These are phyloP conservation scores for Arvicola amphibius DNA, from an alignment of 2,797 vertebrate species.

Conservation along the genomic window DNA sequence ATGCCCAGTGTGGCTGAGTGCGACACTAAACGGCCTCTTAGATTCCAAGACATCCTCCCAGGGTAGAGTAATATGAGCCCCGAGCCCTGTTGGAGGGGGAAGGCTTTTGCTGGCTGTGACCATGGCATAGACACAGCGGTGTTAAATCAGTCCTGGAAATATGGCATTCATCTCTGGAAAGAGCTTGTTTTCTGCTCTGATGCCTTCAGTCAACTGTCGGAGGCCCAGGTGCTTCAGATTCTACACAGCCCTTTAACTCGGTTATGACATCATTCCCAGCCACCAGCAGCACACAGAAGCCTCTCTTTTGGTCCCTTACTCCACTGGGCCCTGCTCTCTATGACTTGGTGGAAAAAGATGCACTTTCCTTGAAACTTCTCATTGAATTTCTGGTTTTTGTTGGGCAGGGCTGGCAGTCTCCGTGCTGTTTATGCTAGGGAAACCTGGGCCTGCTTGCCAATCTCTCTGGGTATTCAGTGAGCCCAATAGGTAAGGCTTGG, in stretches of 20 bases:
- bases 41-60: conserved; percentile 60
- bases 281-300: conserved; percentile 10
- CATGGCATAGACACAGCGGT: conserved; percentile 42
- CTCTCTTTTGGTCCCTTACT: conserved; percentile 45
- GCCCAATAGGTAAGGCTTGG: accelerated
- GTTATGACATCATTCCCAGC: conserved; percentile 20
- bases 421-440: neutral
- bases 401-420: conserved; percentile 2
- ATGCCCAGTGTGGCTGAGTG: neutral
- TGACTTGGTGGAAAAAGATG: conserved; percentile 65
- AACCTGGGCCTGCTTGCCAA: conserved; percentile 8
- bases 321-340: neutral
- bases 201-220: neutral
- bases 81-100: conserved; percentile 40
- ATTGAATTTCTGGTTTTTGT: conserved; percentile 27
- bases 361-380: conserved; percentile 63
- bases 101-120: conserved; percentile 51
- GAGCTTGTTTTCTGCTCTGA: conserved; percentile 22
- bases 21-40: conserved; percentile 50
- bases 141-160: conserved; percentile 48
- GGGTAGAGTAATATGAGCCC: conserved; percentile 63
- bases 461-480: neutral
- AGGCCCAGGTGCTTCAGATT: neutral
- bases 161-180: conserved; percentile 35
- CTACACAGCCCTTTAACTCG: neutral